Percentiles rank a stretch among this genome's conserved stretches.
phyloP scores from a whole-genome alignment of 2,888 invertebrate species.

The Cephus runcator region DNA sequence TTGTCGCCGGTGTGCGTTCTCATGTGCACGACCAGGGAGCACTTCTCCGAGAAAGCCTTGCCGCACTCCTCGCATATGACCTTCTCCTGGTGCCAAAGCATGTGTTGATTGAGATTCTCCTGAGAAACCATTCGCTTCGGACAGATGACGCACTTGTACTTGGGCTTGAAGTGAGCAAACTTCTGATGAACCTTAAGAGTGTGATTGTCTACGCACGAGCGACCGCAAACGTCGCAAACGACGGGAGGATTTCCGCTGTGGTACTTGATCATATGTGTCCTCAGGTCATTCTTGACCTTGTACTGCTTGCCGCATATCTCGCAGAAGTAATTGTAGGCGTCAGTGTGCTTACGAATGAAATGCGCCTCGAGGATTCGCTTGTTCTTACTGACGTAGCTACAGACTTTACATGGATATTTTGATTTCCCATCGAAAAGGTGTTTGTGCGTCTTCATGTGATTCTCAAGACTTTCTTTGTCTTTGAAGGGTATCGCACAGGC shows the following conservation, averaged over 20 bases:
- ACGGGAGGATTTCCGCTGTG: constrained; percentile 19
- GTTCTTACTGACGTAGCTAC: not conserved
- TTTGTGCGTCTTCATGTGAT: not conserved
- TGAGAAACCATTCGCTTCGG: constrained; percentile 13
- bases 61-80: constrained; percentile 20
- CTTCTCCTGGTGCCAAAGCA: constrained; percentile 18
- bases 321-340: constrained; percentile 14
- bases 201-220: constrained; percentile 13
- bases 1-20: constrained; percentile 19
- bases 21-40: constrained; percentile 17
- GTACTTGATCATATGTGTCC: constrained; percentile 15
- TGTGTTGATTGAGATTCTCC: constrained; percentile 12
- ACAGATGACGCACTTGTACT: constrained; percentile 18
- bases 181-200: constrained; percentile 16
- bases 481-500: not conserved
- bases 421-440: not conserved
- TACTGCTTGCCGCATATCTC: constrained; percentile 15
- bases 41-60: constrained; percentile 15
- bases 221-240: constrained; percentile 23
- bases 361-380: not conserved
- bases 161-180: constrained; percentile 18
- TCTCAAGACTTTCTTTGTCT: not conserved
- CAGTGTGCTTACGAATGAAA: not conserved
- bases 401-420: not conserved
- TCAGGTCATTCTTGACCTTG: constrained; percentile 16